phyloP scores from a whole-genome alignment of 2,888 invertebrate genomes.

The Philereme transversata region DNA sequence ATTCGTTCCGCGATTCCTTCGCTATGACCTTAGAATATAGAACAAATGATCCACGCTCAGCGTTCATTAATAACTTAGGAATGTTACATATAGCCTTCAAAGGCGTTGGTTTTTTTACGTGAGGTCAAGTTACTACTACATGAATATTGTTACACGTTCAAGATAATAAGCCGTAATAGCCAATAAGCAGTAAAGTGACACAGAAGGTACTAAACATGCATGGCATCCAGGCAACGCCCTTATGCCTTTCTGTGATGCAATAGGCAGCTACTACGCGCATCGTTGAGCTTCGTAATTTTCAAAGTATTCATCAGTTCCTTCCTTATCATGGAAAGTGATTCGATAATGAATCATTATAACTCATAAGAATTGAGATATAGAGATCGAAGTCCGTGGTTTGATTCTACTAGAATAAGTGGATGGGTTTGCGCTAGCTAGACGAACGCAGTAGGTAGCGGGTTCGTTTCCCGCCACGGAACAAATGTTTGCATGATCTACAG shows the following conservation, averaged over 20 bases:
- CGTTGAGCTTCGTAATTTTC: too few relatives aligned
- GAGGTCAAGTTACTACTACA: constrained; percentile 45
- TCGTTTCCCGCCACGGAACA: too few relatives aligned
- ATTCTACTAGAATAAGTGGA: too few relatives aligned
- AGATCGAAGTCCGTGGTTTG: too few relatives aligned
- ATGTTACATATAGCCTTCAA: constrained; percentile 58
- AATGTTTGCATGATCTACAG: too few relatives aligned
- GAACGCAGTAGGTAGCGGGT: too few relatives aligned
- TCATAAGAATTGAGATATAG: too few relatives aligned
- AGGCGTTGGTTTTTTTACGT: constrained; percentile 61
- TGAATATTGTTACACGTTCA: constrained; percentile 2
- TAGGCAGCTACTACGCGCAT: constrained; percentile 1
- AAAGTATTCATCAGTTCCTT: too few relatives aligned
- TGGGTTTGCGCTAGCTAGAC: too few relatives aligned
- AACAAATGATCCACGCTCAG: constrained; percentile 30
- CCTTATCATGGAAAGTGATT: too few relatives aligned
- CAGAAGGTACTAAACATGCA: constrained; percentile 22
- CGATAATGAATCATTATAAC: too few relatives aligned
- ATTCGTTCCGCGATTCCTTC: constrained; percentile 53
- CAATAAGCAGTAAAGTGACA: constrained; percentile 49
- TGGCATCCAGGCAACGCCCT: constrained; percentile 41
- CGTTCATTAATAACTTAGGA: constrained; percentile 62
- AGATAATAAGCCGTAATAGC: constrained; percentile 54
- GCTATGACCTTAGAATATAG: constrained; percentile 46
- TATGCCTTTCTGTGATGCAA: constrained; percentile 56